Base-by-base conservation (phyloP, 2,888 invertebrate species). In the Drosophila nr. perissopoda region DNA sequence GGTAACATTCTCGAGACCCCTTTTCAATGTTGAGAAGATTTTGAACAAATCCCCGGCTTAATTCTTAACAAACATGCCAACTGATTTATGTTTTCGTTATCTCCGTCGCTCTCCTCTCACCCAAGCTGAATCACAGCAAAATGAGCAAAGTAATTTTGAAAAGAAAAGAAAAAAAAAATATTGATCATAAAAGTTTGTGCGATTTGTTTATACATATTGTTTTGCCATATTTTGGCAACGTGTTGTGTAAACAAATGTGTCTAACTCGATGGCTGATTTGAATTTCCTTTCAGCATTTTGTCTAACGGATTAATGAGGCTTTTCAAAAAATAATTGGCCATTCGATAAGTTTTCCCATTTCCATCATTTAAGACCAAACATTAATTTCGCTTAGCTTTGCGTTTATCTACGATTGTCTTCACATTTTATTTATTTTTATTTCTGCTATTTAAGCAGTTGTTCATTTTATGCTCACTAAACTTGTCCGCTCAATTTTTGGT, bases 1-100 rank as follows among this genome's bases (percentile, higher is more conserved):
- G 83, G 83, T 83, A 87, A 75, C 61, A 79, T 87, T 87, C 71
- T 33, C 52, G 25, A 34, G 49, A 63, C 13, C 56, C 59, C 64
- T 58, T 38, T 62, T 77, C 51, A 58, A 52, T 56, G n/a, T 34
- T 34, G 52, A 10, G 40, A 57, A 59, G 77, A 77, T 73, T 79
- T 76, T 67, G 70, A 13, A 31, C 70, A 67, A 58, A 36, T 27
- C 56, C 66, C 60, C 59, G 56, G 54, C 66, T 81, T 82, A 84
- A 87, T 87, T 70, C 48, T 62, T 62, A 48, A 74, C 78, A 80
- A 74, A 87, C 88, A 87, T 75, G 87, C 75, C 49, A 74, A 70
- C 78, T 84, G 79, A 84, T 84, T 87, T 87, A 84, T 87, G 82
- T 29, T 52, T 38, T 21, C 46, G 51, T 46, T 27, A 16, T 52